A percentile compares a stretch with the other conserved stretches of the same genome.
phyloP scores from a whole-genome alignment of 1,140 invertebrate species.

The Calosoma granatense region DNA sequence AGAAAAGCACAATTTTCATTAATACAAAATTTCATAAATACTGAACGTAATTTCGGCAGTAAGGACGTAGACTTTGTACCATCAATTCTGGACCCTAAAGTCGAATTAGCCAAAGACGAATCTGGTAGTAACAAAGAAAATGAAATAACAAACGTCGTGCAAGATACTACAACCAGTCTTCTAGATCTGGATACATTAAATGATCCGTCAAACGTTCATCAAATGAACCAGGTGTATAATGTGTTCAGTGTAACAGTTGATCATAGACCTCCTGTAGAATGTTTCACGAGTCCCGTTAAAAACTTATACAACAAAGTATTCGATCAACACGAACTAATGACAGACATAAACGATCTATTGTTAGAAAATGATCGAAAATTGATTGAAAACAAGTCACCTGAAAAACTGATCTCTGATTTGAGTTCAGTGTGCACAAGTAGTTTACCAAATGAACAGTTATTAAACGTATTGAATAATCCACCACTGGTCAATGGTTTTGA shows the following conservation, averaged over 20 bases:
- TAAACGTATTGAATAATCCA: background rate
- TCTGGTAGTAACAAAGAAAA: background rate
- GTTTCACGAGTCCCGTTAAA: background rate
- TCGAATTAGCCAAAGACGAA: background rate
- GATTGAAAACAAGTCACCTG: background rate
- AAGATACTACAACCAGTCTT: background rate
- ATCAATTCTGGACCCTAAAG: background rate
- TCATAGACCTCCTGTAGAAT: background rate
- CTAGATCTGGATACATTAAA: conserved; percentile 25
- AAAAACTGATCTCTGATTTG: background rate
- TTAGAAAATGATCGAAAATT: conserved; percentile 1
- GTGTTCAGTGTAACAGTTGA: conserved; percentile 31
- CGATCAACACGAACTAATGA: background rate
- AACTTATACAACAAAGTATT: background rate
- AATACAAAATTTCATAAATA: background rate
- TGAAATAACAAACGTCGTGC: background rate
- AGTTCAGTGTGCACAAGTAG: background rate
- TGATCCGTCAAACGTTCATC: conserved; percentile 25
- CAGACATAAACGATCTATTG: background rate
- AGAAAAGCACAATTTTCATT: background rate
- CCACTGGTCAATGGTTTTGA: background rate
- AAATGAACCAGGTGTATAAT: conserved; percentile 30
- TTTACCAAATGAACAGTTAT: conserved; percentile 3
- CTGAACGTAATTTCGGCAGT: background rate
- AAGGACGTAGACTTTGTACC: too few species aligned